phyloP scores from a whole-genome alignment of 2,888 invertebrate species.

The Tryphoninae sp. region DNA sequence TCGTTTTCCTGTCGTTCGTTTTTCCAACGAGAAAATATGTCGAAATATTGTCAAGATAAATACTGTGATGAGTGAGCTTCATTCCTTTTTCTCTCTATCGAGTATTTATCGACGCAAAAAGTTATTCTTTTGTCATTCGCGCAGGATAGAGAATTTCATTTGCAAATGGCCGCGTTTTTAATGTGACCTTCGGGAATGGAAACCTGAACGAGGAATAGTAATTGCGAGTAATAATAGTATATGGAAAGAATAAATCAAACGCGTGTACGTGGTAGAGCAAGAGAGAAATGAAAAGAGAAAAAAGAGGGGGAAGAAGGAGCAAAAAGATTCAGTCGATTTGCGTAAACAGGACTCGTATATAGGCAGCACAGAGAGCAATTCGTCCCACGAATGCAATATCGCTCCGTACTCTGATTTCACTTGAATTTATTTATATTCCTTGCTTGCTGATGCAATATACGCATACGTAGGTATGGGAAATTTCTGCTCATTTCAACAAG shows the following conservation, averaged over 20 bases:
- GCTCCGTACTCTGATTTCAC: constrained; percentile 56
- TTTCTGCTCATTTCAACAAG: no score
- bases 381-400: constrained; percentile 60
- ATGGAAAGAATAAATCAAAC: constrained; percentile 26
- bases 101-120: background rate
- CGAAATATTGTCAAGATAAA: constrained; percentile 1
- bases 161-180: background rate
- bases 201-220: background rate
- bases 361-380: constrained; percentile 50
- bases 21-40: background rate
- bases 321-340: no score
- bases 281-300: background rate
- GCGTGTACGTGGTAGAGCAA: background rate
- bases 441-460: background rate
- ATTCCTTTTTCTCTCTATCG: background rate
- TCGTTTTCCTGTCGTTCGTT: background rate
- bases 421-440: constrained; percentile 63
- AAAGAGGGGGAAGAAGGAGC: background rate
- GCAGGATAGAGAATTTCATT: constrained; percentile 10
- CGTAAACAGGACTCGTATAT: no score
- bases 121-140: background rate
- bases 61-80: background rate
- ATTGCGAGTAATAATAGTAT: background rate
- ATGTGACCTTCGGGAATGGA: background rate
- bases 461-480: no score